Conservation (phyloP, 2,888 invertebrate species). For the Phasia obesa region DNA sequence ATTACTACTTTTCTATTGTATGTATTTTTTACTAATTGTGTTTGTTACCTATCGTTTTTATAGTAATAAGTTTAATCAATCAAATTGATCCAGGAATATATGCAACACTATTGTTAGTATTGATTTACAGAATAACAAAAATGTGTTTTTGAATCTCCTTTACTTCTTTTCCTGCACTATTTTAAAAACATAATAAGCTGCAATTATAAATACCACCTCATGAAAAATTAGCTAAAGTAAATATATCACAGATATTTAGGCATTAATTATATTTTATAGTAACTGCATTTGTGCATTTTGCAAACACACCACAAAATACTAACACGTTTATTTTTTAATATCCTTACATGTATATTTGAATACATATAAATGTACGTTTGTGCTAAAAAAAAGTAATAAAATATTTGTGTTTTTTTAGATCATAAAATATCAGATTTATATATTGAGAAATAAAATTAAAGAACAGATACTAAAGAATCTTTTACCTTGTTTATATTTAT, state of each 20-base stretch:
- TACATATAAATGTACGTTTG: background rate
- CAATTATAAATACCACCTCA: constrained; percentile 15
- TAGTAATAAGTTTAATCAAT: constrained; percentile 6
- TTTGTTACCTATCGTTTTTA: background rate
- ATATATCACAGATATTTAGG: background rate
- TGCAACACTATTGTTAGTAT: background rate
- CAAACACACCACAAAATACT: constrained; percentile 1
- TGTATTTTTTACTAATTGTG: constrained; percentile 1
- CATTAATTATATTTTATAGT: constrained; percentile 24
- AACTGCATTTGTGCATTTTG: constrained; percentile 25
- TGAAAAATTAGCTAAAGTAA: constrained; percentile 21
- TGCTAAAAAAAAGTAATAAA: background rate
- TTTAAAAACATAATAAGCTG: constrained; percentile 3
- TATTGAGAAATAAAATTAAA: too few species aligned
- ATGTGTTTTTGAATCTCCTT: constrained; percentile 4
- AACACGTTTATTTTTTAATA: constrained; percentile 26
- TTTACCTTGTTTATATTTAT: too few species aligned
- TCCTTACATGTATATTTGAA: constrained; percentile 18
- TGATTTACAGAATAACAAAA: background rate
- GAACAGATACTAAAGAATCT: too few species aligned
- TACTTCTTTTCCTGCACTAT: background rate
- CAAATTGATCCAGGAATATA: background rate
- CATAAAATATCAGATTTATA: too few species aligned
- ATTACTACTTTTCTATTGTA: constrained; percentile 29
- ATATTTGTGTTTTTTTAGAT: too few species aligned